Base-by-base conservation (phyloP, 1,140 invertebrate genomes). In the Drosophila bocki region DNA sequence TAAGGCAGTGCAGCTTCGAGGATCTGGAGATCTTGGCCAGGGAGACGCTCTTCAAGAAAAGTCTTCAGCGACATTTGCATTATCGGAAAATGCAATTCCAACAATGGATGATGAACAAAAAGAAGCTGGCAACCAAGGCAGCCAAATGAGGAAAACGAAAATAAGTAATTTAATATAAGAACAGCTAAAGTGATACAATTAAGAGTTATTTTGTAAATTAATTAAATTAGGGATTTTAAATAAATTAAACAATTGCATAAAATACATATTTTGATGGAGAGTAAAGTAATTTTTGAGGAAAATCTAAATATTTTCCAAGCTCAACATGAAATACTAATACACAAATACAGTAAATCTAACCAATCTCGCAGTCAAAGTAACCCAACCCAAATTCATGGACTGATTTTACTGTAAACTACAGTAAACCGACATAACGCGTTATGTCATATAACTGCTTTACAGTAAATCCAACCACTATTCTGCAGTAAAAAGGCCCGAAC, bases 11-110 rank as follows among this genome's bases (percentile, higher is more conserved):
- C 53, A 91, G 82, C 50, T 56, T 17, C 17, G 86, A 90, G 72
- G 86, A 90, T 64, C 67, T 90, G n/a, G 61, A 82, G 72, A 91
- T 82, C 17, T 37, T 90, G 15, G 86, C 86, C 15, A 35, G 86
- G 4, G 81, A 90, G 47, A 91, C 82, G 22, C 51, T 91, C 47
- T 90, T 90, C 50, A 79, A 67, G 48, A 90, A 86, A 56, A 86
- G 42, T 19, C 53, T 90, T 2, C 81, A 90, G 13, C 61, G 85
- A 0, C 67, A 79, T 58, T 35, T 90, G 39, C 79, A 90, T 59
- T 75, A 90, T 47, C 42, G 86, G 2, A 76, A 71, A 44, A 85
- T 90, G 78, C 70, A 74, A 35, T 44, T 82, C 26, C 67, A 83
- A 7, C 54, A 54, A 13, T 75, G 57, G 47, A 44, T 87, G 68